phyloP scores from a whole-genome alignment of 2,113 vertebrate species.

The Colaptes auratus region DNA sequence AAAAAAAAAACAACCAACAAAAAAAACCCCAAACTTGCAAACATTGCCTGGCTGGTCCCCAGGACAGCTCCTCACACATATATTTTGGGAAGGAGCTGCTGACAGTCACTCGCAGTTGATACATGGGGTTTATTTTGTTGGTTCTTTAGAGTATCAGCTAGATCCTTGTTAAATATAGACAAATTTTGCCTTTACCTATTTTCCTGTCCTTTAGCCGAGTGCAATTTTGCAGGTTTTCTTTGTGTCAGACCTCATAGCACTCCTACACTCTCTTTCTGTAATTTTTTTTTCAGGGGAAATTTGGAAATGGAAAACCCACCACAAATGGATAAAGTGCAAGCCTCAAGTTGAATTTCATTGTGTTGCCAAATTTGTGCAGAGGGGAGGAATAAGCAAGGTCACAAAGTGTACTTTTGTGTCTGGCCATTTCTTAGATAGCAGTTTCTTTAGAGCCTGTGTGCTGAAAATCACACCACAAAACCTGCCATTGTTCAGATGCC shows the following conservation, averaged over 20 bases:
- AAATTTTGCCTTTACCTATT: not conserved
- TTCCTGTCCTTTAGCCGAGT: not conserved
- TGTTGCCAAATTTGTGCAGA: not conserved
- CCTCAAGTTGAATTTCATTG: not conserved
- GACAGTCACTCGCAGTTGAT: not conserved
- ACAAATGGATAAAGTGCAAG: not conserved
- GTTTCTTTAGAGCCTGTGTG: not conserved
- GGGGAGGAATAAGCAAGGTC: not conserved
- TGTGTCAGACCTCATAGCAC: not conserved
- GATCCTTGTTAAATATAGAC: not conserved
- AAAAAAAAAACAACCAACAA: too few species aligned
- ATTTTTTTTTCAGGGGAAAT: not conserved
- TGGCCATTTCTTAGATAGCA: not conserved
- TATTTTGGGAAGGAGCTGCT: not conserved
- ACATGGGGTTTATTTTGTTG: rapidly evolving
- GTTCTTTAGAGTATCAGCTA: not conserved
- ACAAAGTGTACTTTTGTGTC: not conserved
- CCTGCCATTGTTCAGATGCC: not conserved
- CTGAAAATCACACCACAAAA: not conserved
- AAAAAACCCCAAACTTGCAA: conserved; percentile 6
- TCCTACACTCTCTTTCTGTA: not conserved
- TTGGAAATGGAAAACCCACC: not conserved
- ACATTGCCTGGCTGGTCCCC: not conserved
- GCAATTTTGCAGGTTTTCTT: not conserved
- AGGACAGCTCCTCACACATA: not conserved